Evolutionary conservation across 1,140 invertebrate species (phyloP), one percentile per base, ranked within the genome.

Genomic region (Bombus pascuorum): DNA sequence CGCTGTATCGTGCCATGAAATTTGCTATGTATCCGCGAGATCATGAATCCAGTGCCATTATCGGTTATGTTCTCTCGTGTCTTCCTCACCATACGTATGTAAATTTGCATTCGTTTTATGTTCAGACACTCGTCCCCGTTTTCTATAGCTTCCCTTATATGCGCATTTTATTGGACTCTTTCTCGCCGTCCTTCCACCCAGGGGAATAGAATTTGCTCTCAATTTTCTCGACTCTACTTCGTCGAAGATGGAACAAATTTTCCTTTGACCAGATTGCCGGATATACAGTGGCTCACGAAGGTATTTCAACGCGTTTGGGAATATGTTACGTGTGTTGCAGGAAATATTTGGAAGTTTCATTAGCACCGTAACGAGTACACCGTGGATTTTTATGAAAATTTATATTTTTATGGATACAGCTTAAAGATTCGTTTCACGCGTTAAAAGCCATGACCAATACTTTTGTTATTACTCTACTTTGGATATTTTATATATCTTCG

Each of bases 101-200:
- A 44, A 71, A 83, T 83, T 83, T 83, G 42, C 72, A 66, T 76
- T 75, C 81, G 81, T 81, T 75, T 65, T 65, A 72, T 34, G 47
- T 62, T 44, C 66, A 42, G 80, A 71, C 37, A 34, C 32, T 57
- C 39, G 47, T 44, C 18, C 70, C 34, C n/a, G 72, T 53, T 32
- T 59, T 53, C 47, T 71, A 79, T 37, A 44, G 66, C 32, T 59
- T 72, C 83, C 76, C 66, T 53, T 79, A 47, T 79, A 44, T 22
- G 4, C 37, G 47, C 53, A 32, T 78, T 71, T 71, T 44, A 77
- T 83, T 83, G 34, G 62, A 53, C 65, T 65, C 62, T 66, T 66
- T 42, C n/a, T 39, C 25, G 28, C n/a, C 70, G 59, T 82, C 39
- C 59, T 44, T 66, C n/a, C 12, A 32, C 32, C 34, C 57, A 18